Percentiles rank a stretch among this genome's conserved stretches.
Evolutionary conservation across 2,797 vertebrate species (phyloP).

Genomic region (Sorex maritimensis): DNA sequence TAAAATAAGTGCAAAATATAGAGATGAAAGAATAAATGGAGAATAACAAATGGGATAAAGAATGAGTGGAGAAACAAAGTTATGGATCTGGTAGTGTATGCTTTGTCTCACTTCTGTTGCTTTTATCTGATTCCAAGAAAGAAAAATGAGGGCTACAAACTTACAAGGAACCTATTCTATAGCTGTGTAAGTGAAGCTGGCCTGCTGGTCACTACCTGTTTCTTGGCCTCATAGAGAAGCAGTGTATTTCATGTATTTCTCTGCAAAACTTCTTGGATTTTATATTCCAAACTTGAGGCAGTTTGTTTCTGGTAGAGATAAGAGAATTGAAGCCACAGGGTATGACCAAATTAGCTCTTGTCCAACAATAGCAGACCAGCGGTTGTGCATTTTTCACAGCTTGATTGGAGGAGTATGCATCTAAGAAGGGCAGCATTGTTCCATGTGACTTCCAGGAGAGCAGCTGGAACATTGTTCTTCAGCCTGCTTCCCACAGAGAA

Average conservation of each 20-base stretch:
- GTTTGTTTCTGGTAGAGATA: slow-evolving; percentile 62
- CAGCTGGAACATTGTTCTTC: slow-evolving; percentile 40
- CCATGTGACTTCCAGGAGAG: slow-evolving; percentile 46
- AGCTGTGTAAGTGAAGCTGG: background rate
- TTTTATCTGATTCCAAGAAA: background rate
- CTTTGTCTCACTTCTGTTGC: background rate
- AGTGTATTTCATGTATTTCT: background rate
- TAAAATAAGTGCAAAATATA: background rate
- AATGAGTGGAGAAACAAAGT: background rate
- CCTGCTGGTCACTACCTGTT: background rate
- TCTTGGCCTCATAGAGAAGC: background rate
- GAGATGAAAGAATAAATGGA: slow-evolving; percentile 10
- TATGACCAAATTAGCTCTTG: slow-evolving; percentile 36
- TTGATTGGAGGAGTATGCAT: slow-evolving; percentile 53
- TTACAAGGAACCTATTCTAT: background rate
- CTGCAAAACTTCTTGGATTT: slow-evolving; percentile 21
- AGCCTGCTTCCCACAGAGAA: slow-evolving; percentile 4
- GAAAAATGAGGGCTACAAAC: slow-evolving; percentile 7
- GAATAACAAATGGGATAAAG: background rate
- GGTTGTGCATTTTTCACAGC: slow-evolving; percentile 52
- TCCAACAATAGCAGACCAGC: slow-evolving; percentile 63
- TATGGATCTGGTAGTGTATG: background rate
- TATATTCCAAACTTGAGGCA: slow-evolving; percentile 55
- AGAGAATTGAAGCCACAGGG: slow-evolving; percentile 45
- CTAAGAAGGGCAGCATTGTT: slow-evolving; percentile 55